phyloP scores from a whole-genome alignment of 2,888 invertebrate genomes.

The Tiliacea aurago region DNA sequence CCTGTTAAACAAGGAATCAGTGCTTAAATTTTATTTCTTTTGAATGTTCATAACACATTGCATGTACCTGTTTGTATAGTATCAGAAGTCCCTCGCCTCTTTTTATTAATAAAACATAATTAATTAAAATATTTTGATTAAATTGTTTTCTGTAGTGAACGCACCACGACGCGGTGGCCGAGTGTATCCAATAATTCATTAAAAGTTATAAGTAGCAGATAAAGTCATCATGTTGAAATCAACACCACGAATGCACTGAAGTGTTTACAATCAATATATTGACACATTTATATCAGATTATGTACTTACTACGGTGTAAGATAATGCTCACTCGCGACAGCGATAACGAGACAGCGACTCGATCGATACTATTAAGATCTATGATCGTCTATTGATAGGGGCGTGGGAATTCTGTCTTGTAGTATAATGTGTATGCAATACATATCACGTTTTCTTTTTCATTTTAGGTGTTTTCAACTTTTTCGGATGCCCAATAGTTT shows the following conservation, averaged over 20 bases:
- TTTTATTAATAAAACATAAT: slow-evolving; percentile 14
- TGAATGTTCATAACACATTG: slow-evolving; percentile 81
- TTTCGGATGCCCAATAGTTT: slow-evolving; percentile 91
- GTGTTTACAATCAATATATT: slow-evolving; percentile 42
- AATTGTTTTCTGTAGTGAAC: slow-evolving; percentile 9
- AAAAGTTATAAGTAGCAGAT: slow-evolving; percentile 17
- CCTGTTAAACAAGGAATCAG: slow-evolving; percentile 57
- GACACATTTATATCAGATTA: slow-evolving; percentile 39
- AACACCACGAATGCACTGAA: slow-evolving; percentile 9
- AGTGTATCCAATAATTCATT: slow-evolving; percentile 24
- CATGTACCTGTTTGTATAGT: slow-evolving; percentile 81
- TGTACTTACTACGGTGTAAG: slow-evolving; percentile 3
- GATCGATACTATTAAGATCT: neutral
- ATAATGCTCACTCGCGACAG: slow-evolving; percentile 23
- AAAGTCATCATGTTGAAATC: slow-evolving; percentile 9
- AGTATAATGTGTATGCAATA: slow-evolving; percentile 74
- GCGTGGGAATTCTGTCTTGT: slow-evolving; percentile 72
- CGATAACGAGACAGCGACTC: neutral
- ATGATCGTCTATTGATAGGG: slow-evolving; percentile 41
- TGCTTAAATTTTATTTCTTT: slow-evolving; percentile 77
- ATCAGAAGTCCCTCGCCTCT: slow-evolving; percentile 77
- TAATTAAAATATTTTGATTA: neutral
- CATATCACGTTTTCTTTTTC: slow-evolving; percentile 89
- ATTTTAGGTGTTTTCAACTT: slow-evolving; percentile 91
- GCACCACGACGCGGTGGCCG: slow-evolving; percentile 6